These are phyloP conservation scores for Styela plicata DNA, from an alignment of 23 tunicate genomes.

Conservation along the genomic window DNA sequence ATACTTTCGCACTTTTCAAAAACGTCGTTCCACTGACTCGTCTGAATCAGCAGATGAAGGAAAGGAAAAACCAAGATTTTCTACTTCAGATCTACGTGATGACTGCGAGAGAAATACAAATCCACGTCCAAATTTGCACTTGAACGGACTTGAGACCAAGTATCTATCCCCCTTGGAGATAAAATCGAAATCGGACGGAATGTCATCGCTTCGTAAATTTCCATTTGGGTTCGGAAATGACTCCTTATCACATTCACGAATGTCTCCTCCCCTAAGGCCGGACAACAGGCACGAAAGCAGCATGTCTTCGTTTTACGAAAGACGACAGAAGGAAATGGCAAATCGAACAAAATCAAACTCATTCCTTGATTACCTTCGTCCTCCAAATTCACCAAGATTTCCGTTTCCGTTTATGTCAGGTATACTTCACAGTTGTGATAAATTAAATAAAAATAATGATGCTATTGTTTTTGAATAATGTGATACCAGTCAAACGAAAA, in stretches of 20 bases:
- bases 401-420: neutral
- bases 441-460: too few relatives aligned
- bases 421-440: too few relatives aligned
- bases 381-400: neutral
- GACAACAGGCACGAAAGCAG: neutral
- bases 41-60: neutral
- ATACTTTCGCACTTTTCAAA: neutral
- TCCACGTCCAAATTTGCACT: neutral
- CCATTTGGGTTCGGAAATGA: neutral
- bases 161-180: neutral
- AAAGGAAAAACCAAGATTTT: neutral
- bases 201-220: neutral
- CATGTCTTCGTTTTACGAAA: neutral
- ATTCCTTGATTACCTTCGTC: neutral
- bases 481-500: too few relatives aligned
- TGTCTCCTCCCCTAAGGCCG: neutral
- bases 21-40: neutral
- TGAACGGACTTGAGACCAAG: neutral
- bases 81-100: neutral
- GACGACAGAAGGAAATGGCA: neutral
- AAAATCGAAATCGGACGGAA: neutral
- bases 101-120: neutral
- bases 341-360: neutral
- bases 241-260: neutral
- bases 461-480: too few relatives aligned